Evolutionary conservation across 2,797 vertebrate genomes (phyloP).

Genomic region (Alosa sapidissima): DNA sequence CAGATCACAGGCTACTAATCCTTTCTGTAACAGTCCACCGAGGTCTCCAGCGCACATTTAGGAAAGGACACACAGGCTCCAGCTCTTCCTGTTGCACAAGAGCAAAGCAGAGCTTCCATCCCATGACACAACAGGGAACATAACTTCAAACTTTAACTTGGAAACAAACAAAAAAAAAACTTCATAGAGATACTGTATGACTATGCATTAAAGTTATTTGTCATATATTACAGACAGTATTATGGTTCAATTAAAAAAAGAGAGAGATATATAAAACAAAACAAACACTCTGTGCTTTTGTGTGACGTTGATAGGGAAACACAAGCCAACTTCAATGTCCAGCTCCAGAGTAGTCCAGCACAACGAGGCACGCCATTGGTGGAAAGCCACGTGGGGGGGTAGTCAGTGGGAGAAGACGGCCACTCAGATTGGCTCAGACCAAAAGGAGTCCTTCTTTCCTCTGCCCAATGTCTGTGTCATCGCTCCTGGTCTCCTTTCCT

Average conservation of each 20-base stretch:
- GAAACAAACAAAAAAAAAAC: background rate
- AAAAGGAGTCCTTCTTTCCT: background rate
- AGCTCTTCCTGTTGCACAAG: background rate
- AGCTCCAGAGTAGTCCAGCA: constrained; percentile 50
- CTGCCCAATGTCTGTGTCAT: background rate
- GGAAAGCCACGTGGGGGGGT: constrained; percentile 34
- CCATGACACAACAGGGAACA: background rate
- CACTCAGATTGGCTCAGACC: constrained; percentile 9
- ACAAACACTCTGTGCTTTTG: constrained; percentile 60
- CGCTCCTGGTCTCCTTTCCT: constrained; percentile 28
- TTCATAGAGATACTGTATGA: background rate
- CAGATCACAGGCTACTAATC: constrained; percentile 36
- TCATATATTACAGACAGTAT: constrained; percentile 44
- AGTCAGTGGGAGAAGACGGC: constrained; percentile 39
- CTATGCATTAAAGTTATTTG: constrained; percentile 11
- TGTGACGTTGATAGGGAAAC: constrained; percentile 31
- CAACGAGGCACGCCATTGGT: constrained; percentile 57
- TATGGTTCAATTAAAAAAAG: constrained; percentile 50
- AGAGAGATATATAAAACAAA: constrained; percentile 37
- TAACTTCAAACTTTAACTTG: background rate
- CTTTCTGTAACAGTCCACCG: constrained; percentile 26
- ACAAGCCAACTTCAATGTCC: constrained; percentile 30
- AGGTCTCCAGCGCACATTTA: background rate
- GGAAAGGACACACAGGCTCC: background rate
- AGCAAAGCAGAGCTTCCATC: background rate